phyloP scores from a whole-genome alignment of 2,888 invertebrate genomes.

The Mythimna impura region DNA sequence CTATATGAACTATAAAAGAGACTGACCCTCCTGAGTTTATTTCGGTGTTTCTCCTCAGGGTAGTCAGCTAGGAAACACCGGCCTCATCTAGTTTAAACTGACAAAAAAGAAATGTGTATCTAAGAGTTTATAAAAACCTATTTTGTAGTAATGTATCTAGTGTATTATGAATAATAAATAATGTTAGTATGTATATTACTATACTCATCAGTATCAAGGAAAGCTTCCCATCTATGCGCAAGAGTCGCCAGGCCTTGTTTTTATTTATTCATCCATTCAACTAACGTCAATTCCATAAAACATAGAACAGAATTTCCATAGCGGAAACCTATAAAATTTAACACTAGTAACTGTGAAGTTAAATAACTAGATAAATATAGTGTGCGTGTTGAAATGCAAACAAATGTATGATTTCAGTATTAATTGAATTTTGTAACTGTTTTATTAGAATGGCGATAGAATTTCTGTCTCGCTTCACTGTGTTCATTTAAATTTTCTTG shows the following conservation, averaged over 20 bases:
- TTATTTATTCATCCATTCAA: slow-evolving; percentile 32
- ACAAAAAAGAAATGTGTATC: too few relatives aligned
- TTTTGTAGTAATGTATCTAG: too few relatives aligned
- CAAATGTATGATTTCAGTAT: slow-evolving; percentile 14
- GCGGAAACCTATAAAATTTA: slow-evolving; percentile 39
- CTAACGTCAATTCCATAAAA: slow-evolving; percentile 33
- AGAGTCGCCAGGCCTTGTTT: slow-evolving; percentile 5
- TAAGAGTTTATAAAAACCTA: too few relatives aligned
- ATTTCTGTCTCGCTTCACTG: background rate
- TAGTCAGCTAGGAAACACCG: too few relatives aligned
- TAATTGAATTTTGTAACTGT: slow-evolving; percentile 27
- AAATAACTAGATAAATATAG: slow-evolving; percentile 38
- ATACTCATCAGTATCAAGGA: background rate
- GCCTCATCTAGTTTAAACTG: too few relatives aligned
- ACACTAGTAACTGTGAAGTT: slow-evolving; percentile 32
- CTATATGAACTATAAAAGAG: too few relatives aligned
- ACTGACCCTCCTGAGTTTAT: too few relatives aligned
- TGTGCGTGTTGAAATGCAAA: slow-evolving; percentile 19
- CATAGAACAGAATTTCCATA: slow-evolving; percentile 38
- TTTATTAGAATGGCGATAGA: background rate
- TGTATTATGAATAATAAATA: too few relatives aligned
- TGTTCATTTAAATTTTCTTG: background rate
- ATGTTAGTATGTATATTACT: too few relatives aligned
- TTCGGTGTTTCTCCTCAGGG: too few relatives aligned
- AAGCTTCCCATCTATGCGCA: slow-evolving; percentile 8